Conservation (phyloP, 2,888 invertebrate genomes). For the Limnephilus marmoratus region DNA sequence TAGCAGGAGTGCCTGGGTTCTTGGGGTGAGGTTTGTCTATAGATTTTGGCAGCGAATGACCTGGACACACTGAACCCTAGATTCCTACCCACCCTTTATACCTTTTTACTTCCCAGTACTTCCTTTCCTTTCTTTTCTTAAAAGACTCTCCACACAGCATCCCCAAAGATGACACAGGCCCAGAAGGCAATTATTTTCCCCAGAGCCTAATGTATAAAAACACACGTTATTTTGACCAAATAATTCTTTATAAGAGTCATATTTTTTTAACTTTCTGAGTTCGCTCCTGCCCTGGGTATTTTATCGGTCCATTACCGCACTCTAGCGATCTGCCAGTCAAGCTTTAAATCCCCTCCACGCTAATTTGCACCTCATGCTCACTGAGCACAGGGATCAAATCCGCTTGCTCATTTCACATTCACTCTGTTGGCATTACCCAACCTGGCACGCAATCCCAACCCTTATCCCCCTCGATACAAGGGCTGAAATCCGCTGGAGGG, state of each 20-base stretch:
- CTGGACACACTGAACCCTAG: too few species aligned
- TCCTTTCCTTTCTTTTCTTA: too few species aligned
- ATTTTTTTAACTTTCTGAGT: not conserved
- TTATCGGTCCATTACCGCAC: conserved; percentile 55
- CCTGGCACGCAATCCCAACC: not conserved
- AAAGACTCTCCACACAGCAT: too few species aligned
- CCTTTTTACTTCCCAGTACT: too few species aligned
- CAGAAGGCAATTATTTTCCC: too few species aligned
- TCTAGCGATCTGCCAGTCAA: conserved; percentile 52
- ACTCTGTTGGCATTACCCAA: conserved; percentile 4
- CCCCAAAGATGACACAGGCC: too few species aligned
- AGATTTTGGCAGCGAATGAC: too few species aligned
- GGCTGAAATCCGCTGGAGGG: not conserved
- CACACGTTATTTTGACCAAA: too few species aligned
- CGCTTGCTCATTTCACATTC: conserved; percentile 27
- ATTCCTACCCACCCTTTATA: too few species aligned
- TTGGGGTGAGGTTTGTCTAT: too few species aligned
- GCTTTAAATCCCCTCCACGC: conserved; percentile 26
- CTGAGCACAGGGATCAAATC: conserved; percentile 34
- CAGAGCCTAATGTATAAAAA: too few species aligned
- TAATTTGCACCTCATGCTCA: conserved; percentile 44
- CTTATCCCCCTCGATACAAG: conserved; percentile 7
- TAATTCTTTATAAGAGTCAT: not conserved
- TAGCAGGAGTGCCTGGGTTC: too few species aligned
- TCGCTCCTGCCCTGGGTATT: not conserved